Evolutionary conservation across 2,888 invertebrate genomes (phyloP), one percentile per base, ranked within the genome.

Genomic region (Anagyrus pseudococci): DNA sequence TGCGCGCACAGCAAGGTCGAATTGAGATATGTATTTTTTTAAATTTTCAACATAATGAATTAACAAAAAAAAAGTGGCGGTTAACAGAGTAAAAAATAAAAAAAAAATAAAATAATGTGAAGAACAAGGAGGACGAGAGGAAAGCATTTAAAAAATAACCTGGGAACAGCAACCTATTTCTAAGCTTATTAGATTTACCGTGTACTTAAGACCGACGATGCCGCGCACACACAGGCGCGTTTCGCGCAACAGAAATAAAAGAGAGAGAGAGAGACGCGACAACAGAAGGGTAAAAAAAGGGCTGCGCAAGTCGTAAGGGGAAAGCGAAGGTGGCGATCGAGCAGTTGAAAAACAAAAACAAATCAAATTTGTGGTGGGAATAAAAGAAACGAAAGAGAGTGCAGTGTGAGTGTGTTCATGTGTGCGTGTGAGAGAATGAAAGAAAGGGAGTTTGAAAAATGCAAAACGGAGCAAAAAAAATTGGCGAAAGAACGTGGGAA

Each of bases 11-110:
- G 46, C 44, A 62, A 67, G 57, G 69, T 71, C 66, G 72, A 75
- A 75, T 78, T 75, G 76, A 78, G 74, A 80, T 75, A 79, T 79
- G 79, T 80, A 80, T 80, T 80, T 80, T 80, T 80, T 80, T 79
- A 80, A 79, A 79, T 78, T 79, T 79, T 79, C 76, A 80, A 74
- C 69, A 71, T 72, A 75, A 62, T n/a, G n/a, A n/a, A n/a, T n/a
- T n/a, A 62, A 70, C 57, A 70, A 69, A 68, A 71, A 67, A 50
- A 52, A 23, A 20, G 33, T 29, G 29, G 29, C 29, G 29, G 10
- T 29, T 4, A 44, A 40, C 22, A 29, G n/a, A 43, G 20, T 10
- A 43, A 50, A 44, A 61, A 56, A 58, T 67, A 53, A 63, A 65
- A 58, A 62, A 47, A 62, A 62, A 64, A 66, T 58, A 53, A 63